Evolutionary conservation across 2,888 invertebrate species (phyloP).

Genomic region (Coecobrya sp.): DNA sequence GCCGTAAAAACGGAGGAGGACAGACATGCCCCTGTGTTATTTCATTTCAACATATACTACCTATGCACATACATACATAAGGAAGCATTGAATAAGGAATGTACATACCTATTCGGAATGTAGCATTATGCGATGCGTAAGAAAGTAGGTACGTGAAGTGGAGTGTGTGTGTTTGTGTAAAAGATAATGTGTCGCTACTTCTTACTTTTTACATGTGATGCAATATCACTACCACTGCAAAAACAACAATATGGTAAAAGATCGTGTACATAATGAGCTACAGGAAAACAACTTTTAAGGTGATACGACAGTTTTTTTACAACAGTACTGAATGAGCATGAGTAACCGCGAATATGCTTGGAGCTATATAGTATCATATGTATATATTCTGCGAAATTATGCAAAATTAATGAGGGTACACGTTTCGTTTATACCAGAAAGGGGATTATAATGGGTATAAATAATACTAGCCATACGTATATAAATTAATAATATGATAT

Average conservation of each 20-base stretch:
- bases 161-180: not conserved
- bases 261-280: not conserved
- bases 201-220: not conserved
- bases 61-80: not conserved
- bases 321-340: no score
- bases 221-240: not conserved
- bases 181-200: not conserved
- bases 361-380: no score
- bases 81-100: not conserved
- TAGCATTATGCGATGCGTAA: no score
- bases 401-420: conserved; percentile 10
- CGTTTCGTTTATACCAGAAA: not conserved
- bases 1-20: no score
- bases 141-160: not conserved
- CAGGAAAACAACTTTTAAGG: no score
- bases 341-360: not conserved
- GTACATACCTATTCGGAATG: no score
- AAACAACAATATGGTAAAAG: not conserved
- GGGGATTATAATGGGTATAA: not conserved
- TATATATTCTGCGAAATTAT: conserved; percentile 6
- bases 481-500: no score
- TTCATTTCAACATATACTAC: conserved; percentile 9
- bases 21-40: no score
- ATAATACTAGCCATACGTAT: no score
- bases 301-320: no score